A percentile compares a stretch with the other conserved stretches of the same genome.
Conservation (phyloP, 2,888 invertebrate genomes). For the Trissolcus japonicus region DNA sequence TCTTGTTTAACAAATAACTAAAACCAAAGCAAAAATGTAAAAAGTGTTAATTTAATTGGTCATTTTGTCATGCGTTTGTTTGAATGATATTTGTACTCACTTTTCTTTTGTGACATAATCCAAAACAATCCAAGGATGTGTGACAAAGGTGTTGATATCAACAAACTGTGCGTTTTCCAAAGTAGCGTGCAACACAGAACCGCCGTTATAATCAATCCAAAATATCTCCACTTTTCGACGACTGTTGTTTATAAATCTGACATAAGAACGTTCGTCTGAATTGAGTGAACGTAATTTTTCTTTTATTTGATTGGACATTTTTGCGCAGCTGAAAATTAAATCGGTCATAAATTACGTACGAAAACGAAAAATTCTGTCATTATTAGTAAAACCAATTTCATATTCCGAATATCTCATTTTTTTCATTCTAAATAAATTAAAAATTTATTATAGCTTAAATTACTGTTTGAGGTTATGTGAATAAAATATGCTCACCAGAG, state of each 20-base stretch:
- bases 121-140: conserved; percentile 91
- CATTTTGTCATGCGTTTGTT: neutral
- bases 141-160: conserved; percentile 86
- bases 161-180: conserved; percentile 79
- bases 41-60: neutral
- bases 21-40: conserved; percentile 28
- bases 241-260: conserved; percentile 82
- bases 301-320: neutral
- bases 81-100: conserved; percentile 51
- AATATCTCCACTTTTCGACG: conserved; percentile 80
- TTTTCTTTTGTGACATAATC: conserved; percentile 84
- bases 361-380: too few relatives aligned
- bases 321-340: too few relatives aligned
- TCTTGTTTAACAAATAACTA: conserved; percentile 68
- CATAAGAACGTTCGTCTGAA: conserved; percentile 72
- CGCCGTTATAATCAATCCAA: conserved; percentile 88
- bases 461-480: too few relatives aligned
- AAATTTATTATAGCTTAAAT: too few relatives aligned
- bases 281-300: conserved; percentile 12
- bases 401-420: too few relatives aligned
- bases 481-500: too few relatives aligned
- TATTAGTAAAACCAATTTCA: too few relatives aligned
- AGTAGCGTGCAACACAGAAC: conserved; percentile 79
- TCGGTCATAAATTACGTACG: too few relatives aligned
- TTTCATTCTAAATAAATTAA: too few relatives aligned